Evolutionary conservation across 2,113 vertebrate genomes (phyloP).

Genomic region (Fregetta grallaria): DNA sequence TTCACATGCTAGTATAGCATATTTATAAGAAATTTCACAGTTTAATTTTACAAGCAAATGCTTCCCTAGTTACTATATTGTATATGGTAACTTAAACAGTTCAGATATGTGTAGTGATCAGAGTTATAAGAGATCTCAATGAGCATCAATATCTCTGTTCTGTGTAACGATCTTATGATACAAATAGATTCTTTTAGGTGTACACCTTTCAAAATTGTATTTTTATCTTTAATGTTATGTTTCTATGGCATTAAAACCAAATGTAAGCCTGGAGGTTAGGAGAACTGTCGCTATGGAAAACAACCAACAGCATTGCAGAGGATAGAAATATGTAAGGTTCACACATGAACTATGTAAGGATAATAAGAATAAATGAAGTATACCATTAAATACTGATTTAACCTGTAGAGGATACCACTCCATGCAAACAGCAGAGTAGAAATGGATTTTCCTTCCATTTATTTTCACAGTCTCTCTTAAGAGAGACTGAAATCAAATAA

Average conservation of each 20-base stretch:
- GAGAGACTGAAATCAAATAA: background rate
- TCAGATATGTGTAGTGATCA: background rate
- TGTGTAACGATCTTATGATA: background rate
- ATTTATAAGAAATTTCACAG: background rate
- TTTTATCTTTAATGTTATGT: background rate
- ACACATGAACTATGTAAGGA: background rate
- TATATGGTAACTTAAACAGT: background rate
- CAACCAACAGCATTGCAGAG: background rate
- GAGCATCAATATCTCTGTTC: background rate
- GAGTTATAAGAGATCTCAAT: background rate
- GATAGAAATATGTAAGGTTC: background rate
- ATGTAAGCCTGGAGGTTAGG: background rate
- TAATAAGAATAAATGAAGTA: background rate
- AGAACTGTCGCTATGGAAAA: background rate
- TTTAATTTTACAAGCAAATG: background rate
- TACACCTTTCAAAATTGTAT: background rate
- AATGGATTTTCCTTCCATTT: background rate
- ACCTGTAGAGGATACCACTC: background rate
- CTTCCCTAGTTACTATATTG: background rate
- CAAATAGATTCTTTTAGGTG: background rate
- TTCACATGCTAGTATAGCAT: rapidly evolving
- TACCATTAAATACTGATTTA: background rate
- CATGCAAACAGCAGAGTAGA: background rate
- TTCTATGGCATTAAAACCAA: background rate
- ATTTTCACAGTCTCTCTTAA: background rate